Conservation (phyloP, 2,888 invertebrate species). For the Acronicta leporina region DNA sequence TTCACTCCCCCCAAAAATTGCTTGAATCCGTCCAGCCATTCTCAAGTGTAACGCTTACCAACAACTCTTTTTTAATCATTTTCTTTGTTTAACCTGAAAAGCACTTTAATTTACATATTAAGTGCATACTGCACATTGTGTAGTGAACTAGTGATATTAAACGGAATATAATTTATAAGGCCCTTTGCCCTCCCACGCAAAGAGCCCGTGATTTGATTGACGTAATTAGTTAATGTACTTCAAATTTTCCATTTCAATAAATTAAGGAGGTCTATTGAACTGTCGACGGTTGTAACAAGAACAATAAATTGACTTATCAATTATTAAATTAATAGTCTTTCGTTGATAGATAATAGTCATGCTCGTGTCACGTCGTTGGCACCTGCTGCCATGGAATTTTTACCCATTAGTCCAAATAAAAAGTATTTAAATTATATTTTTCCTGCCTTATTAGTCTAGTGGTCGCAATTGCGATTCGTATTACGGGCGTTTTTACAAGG, state of each 20-base stretch:
- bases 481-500: too few relatives aligned
- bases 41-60: too few relatives aligned
- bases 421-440: too few relatives aligned
- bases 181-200: constrained; percentile 1
- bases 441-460: too few relatives aligned
- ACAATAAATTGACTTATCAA: constrained; percentile 2
- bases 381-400: background rate
- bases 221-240: constrained; percentile 1
- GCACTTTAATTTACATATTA: background rate
- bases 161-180: background rate
- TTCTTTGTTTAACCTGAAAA: background rate
- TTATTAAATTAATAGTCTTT: constrained; percentile 1
- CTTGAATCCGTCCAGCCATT: too few relatives aligned
- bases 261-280: constrained; percentile 15
- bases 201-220: constrained; percentile 7
- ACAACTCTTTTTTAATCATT: too few relatives aligned
- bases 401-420: too few relatives aligned
- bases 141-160: background rate
- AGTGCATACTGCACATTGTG: background rate
- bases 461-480: too few relatives aligned
- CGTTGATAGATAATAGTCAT: background rate
- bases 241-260: constrained; percentile 21
- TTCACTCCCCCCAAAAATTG: too few relatives aligned
- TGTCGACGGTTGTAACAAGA: background rate
- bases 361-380: background rate